phyloP scores from a whole-genome alignment of 2,797 vertebrate genomes.

The Acanthurus lineatus region DNA sequence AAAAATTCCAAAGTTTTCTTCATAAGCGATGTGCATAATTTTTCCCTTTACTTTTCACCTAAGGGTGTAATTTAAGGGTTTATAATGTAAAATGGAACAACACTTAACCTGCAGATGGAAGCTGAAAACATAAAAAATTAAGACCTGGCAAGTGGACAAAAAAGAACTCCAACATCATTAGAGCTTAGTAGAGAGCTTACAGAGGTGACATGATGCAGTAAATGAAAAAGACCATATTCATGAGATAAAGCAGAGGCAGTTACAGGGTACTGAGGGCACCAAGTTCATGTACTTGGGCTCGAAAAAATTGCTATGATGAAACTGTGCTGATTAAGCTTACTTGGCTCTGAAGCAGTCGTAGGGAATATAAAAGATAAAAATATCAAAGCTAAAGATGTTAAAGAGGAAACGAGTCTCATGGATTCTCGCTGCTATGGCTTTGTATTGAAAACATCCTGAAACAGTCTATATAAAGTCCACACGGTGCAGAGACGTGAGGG shows the following conservation, averaged over 20 bases:
- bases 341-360: conserved; percentile 5
- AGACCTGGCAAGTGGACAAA: conserved; percentile 8
- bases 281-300: not conserved
- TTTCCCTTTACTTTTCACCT: not conserved
- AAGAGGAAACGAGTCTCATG: not conserved
- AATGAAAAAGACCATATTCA: conserved; percentile 21
- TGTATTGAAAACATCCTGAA: conserved; percentile 17
- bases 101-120: conserved; percentile 2
- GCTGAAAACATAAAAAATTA: conserved; percentile 12
- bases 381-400: not conserved
- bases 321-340: not conserved
- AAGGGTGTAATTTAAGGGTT: not conserved
- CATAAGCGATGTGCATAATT: not conserved
- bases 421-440: not conserved
- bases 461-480: not conserved
- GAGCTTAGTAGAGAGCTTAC: not conserved
- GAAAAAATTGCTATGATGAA: not conserved
- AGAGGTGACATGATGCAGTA: not conserved
- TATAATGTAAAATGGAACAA: not conserved
- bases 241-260: not conserved
- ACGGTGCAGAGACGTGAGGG: conserved; percentile 25
- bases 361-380: not conserved
- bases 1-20: not conserved
- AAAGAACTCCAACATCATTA: not conserved
- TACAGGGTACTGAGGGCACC: not conserved